These are phyloP conservation scores for Dynastes hyllus DNA, from an alignment of 2,888 invertebrate genomes.

Conservation along the genomic window DNA sequence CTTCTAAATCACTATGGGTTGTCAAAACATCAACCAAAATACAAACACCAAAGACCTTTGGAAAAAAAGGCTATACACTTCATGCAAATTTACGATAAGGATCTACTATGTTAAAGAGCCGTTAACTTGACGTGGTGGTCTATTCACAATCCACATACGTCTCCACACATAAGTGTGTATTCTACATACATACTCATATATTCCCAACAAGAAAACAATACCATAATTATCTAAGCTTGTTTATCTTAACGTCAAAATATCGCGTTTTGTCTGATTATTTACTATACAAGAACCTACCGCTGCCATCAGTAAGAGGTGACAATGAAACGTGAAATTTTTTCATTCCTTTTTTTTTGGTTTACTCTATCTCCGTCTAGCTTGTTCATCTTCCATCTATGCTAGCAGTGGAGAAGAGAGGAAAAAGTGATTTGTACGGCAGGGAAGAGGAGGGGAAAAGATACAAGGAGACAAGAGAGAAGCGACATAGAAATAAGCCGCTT, in stretches of 20 bases:
- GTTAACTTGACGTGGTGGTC: too few species aligned
- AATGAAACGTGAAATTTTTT: slow-evolving; percentile 10
- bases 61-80: too few species aligned
- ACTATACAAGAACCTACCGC: neutral
- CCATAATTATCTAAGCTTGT: slow-evolving; percentile 10
- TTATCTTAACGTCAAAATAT: slow-evolving; percentile 29
- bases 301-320: neutral
- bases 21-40: too few species aligned
- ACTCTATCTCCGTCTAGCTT: neutral
- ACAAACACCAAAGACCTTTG: too few species aligned
- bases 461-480: slow-evolving; percentile 3
- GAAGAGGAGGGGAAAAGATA: neutral
- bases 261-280: neutral
- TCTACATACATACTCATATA: neutral
- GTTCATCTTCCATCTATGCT: neutral
- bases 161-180: neutral
- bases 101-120: too few species aligned
- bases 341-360: neutral
- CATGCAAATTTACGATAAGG: too few species aligned
- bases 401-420: neutral
- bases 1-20: too few species aligned
- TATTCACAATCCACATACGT: too few species aligned
- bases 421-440: neutral
- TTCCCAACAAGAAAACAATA: neutral
- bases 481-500: slow-evolving; percentile 46